Evolutionary conservation across 2,888 invertebrate species (phyloP).

Genomic region (Cerastis leucographa): DNA sequence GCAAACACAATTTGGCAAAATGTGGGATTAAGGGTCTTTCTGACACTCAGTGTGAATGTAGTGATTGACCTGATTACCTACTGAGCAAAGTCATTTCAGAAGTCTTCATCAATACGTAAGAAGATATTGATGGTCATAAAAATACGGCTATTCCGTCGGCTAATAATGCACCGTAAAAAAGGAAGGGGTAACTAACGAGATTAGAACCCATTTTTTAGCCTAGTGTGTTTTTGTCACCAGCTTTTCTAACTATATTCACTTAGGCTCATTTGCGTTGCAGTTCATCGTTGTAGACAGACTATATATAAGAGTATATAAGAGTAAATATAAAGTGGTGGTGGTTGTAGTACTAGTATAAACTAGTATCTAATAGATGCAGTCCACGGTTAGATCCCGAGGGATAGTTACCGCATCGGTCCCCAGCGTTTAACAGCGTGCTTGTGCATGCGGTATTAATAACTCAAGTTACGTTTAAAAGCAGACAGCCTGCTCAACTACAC

Average conservation of each 20-base stretch:
- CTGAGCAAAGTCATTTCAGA: background rate
- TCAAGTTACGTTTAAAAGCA: background rate
- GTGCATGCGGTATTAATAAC: constrained; percentile 14
- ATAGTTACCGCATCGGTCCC: constrained; percentile 19
- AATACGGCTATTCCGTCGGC: background rate
- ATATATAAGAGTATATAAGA: too few species aligned
- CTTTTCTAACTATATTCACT: background rate
- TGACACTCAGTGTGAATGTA: background rate
- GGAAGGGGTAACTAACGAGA: background rate
- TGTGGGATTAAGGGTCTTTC: background rate
- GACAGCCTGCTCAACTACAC: background rate
- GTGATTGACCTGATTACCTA: background rate
- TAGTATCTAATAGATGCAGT: background rate
- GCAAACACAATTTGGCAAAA: background rate
- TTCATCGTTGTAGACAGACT: background rate
- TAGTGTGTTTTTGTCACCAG: background rate
- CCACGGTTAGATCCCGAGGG: background rate
- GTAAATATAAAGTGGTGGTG: too few species aligned
- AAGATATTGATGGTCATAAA: background rate
- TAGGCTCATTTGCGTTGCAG: background rate
- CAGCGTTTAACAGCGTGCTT: constrained; percentile 5
- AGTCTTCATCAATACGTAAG: background rate
- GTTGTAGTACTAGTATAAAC: too few species aligned
- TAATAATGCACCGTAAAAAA: background rate
- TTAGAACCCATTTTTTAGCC: background rate